Evolutionary conservation across 2,113 vertebrate species (phyloP).

Genomic region (Cyphomyrus discorhynchus): DNA sequence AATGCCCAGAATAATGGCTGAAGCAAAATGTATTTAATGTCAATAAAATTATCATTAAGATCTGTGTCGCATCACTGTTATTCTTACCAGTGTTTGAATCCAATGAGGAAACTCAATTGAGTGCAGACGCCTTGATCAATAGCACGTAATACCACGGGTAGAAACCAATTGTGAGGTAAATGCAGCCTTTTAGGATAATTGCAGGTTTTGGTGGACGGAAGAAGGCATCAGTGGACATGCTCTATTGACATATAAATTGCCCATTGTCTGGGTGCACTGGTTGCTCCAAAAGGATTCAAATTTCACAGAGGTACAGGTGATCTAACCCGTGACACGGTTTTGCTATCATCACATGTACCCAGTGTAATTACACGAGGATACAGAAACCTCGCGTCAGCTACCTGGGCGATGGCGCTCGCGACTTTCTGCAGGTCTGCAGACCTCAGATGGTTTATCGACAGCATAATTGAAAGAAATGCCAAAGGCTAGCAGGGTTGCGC

Average conservation of each 20-base stretch:
- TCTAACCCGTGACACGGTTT: background rate
- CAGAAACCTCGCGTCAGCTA: background rate
- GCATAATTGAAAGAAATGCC: background rate
- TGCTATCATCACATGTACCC: background rate
- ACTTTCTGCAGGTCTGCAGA: background rate
- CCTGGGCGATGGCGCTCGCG: background rate
- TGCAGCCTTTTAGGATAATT: constrained; percentile 14
- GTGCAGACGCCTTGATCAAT: constrained; percentile 18
- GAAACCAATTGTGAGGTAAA: constrained; percentile 25
- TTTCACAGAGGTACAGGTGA: background rate
- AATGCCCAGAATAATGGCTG: background rate
- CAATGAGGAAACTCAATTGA: constrained; percentile 16
- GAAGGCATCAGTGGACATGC: background rate
- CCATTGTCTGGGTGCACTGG: background rate
- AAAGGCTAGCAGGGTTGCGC: background rate
- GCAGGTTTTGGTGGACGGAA: constrained; percentile 1
- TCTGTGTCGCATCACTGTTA: background rate
- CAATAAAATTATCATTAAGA: background rate
- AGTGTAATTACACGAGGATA: background rate
- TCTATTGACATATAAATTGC: constrained; percentile 14
- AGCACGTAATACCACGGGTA: constrained; percentile 8
- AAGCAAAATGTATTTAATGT: background rate
- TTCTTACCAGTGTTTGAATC: background rate
- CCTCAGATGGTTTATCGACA: background rate
- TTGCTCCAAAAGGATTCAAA: constrained; percentile 17